Evolutionary conservation across 2,113 vertebrate species (phyloP), one percentile per base, ranked within the genome.

Genomic region (Thalassarche chlororhynchos): DNA sequence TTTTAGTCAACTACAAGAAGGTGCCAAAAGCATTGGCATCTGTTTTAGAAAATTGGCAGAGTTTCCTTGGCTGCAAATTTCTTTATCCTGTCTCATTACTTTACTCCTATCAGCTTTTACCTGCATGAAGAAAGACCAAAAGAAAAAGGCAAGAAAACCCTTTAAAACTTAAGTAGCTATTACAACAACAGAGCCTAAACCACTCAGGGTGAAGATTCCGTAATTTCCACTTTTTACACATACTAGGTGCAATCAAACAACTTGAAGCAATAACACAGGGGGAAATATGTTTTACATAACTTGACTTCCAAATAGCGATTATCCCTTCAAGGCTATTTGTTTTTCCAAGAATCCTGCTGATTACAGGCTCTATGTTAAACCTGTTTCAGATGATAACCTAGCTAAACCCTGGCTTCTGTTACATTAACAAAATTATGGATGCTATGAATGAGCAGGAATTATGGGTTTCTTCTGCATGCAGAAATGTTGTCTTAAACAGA

Each of bases 371-470:
- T 77, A 12, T 83, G 96, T 95, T 96, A 97, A 97, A 97, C 97
- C 98, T 98, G 98, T 95, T 97, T 93, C 62, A 51, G 54, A 86
- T 93, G 98, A 98, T 98, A 98, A 98, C 97, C 98, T 91, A 74
- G 49, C 78, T 94, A 92, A 95, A 87, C 92, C 68, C 92, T 91
- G 90, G 88, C 90, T 96, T 96, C 87, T 12, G 47, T 94, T 97
- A 15, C 18, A 44, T 64, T 91, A 96, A 96, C 84, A 77, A 61
- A 95, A 61, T 96, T 84, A 70, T 72, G 66, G 89, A 29, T 85
- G 44, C 71, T 79, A 76, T 92, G 69, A 91, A 87, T 28, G 49
- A 77, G 32, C 24, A 87, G 58, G 42, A 79, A 58, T 80, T 54
- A 54, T 14, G 42, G 18, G 61, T 74, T 84, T 89, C 83, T 54